These are phyloP conservation scores for Drosophila phalerata DNA, from an alignment of 2,888 invertebrate genomes.

Conservation along the genomic window DNA sequence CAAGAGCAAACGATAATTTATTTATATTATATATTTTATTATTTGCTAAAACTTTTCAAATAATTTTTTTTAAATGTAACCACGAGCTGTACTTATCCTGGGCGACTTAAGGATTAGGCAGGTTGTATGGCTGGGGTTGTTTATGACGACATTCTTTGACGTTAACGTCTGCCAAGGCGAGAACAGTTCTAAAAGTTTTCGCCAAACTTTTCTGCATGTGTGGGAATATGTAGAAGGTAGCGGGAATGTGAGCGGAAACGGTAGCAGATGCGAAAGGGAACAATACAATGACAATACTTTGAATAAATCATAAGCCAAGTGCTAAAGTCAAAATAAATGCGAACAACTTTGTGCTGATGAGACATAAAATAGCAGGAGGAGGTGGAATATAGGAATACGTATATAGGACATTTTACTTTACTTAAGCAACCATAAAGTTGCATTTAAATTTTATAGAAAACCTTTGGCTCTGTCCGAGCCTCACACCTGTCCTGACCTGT, in stretches of 20 bases:
- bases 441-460: conserved; percentile 44
- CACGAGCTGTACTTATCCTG: conserved; percentile 41
- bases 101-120: conserved; percentile 34
- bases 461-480: conserved; percentile 1
- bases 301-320: conserved; percentile 73
- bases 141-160: conserved; percentile 51
- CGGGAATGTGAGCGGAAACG: background rate
- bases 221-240: background rate
- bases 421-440: conserved; percentile 17
- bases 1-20: conserved; percentile 9
- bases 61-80: conserved; percentile 52
- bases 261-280: background rate
- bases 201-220: conserved; percentile 46
- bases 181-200: conserved; percentile 64
- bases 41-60: conserved; percentile 73
- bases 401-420: conserved; percentile 22
- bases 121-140: conserved; percentile 36
- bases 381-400: conserved; percentile 2
- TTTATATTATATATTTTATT: conserved; percentile 34
- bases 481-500: conserved; percentile 12
- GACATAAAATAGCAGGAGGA: conserved; percentile 14
- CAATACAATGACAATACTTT: conserved; percentile 73
- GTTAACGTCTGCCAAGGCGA: conserved; percentile 27
- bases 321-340: conserved; percentile 44
- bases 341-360: conserved; percentile 54